phyloP scores from a whole-genome alignment of 2,113 vertebrate species.

The Merops nubicus region DNA sequence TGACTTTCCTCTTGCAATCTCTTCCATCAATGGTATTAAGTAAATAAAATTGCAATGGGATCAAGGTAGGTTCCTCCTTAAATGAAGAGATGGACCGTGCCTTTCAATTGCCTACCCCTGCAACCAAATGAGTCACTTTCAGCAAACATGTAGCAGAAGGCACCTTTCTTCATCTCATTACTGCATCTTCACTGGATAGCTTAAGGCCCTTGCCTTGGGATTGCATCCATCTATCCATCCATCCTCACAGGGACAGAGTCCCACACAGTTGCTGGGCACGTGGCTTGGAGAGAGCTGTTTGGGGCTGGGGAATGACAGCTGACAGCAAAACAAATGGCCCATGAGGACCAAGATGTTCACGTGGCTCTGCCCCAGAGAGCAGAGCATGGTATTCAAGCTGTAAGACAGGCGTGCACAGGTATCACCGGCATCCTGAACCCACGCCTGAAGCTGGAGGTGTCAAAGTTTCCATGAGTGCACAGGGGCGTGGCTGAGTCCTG shows the following conservation, averaged over 20 bases:
- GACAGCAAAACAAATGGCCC: not conserved
- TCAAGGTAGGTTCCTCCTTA: constrained; percentile 6
- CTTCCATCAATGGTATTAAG: not conserved
- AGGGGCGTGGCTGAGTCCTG: not conserved
- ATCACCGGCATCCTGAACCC: not conserved
- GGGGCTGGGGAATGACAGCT: not conserved
- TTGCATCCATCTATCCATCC: not conserved
- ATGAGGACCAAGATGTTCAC: not conserved
- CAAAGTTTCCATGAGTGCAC: not conserved
- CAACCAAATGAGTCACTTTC: not conserved
- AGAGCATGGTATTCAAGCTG: fast-evolving
- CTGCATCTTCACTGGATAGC: not conserved
- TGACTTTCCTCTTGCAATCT: not conserved
- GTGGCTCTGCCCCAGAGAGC: not conserved
- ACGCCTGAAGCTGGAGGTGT: not conserved
- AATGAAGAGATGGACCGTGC: not conserved
- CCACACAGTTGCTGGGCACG: not conserved
- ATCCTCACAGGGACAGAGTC: not conserved
- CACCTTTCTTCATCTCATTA: constrained; percentile 54
- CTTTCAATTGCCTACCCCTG: not conserved
- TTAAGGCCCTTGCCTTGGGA: constrained; percentile 25
- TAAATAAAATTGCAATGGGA: not conserved
- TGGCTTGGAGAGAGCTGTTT: not conserved
- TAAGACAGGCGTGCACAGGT: not conserved
- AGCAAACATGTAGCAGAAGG: constrained; percentile 21